Conservation (phyloP, 2,888 invertebrate species). For the Sepiola atlantica region DNA sequence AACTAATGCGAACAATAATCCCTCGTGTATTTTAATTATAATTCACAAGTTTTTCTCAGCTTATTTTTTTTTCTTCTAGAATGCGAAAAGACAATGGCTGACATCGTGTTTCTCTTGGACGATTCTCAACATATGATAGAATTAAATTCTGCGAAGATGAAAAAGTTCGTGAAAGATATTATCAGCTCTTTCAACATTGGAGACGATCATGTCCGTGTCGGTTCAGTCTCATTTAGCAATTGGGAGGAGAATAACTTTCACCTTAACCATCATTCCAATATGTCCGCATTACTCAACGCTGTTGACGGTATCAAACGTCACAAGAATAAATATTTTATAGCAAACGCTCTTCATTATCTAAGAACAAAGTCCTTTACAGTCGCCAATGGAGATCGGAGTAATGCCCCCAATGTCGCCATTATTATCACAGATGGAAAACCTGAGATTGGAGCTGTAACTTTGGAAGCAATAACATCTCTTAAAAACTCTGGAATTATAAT, state of each 20-base stretch:
- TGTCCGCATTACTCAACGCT: slow-evolving; percentile 57
- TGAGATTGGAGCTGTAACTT: slow-evolving; percentile 60
- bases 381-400: slow-evolving; percentile 63
- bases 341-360: slow-evolving; percentile 50
- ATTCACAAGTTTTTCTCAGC: not conserved
- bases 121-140: slow-evolving; percentile 66
- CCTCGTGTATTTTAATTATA: too few species aligned
- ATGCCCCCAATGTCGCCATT: slow-evolving; percentile 65
- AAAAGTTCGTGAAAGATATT: slow-evolving; percentile 63
- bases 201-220: slow-evolving; percentile 61
- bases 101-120: slow-evolving; percentile 69
- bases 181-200: slow-evolving; percentile 63
- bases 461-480: slow-evolving; percentile 57
- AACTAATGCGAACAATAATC: too few species aligned
- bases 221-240: slow-evolving; percentile 62
- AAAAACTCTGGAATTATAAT: slow-evolving; percentile 58
- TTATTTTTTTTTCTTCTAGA: slow-evolving; percentile 43
- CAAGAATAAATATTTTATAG: slow-evolving; percentile 68
- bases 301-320: slow-evolving; percentile 64
- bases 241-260: slow-evolving; percentile 64
- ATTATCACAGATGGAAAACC: slow-evolving; percentile 65
- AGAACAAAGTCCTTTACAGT: slow-evolving; percentile 51
- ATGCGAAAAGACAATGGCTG: slow-evolving; percentile 63
- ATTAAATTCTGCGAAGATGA: slow-evolving; percentile 63
- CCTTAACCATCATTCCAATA: slow-evolving; percentile 61